A percentile compares a stretch with the other conserved stretches of the same genome.
These are phyloP conservation scores for Pygocentrus nattereri DNA, from an alignment of 2,797 vertebrate genomes.

Conservation along the genomic window DNA sequence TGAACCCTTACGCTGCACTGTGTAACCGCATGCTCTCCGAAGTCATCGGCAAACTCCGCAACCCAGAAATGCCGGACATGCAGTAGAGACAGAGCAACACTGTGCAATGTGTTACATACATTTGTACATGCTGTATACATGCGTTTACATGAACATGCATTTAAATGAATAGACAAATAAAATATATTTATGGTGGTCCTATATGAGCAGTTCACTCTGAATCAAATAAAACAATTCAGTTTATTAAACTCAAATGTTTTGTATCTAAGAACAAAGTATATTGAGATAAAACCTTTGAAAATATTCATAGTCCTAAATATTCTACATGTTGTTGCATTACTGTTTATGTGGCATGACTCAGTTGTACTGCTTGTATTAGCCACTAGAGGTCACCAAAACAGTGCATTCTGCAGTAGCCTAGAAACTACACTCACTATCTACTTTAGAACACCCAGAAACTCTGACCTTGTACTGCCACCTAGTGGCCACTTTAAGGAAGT, in stretches of 20 bases:
- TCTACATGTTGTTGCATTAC: background rate
- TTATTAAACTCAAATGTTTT: background rate
- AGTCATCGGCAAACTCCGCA: slow-evolving; percentile 84
- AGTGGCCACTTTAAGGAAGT: background rate
- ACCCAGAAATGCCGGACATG: slow-evolving; percentile 68
- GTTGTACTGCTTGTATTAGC: background rate
- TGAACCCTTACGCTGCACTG: slow-evolving; percentile 95
- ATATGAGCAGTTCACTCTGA: background rate
- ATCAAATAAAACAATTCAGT: background rate
- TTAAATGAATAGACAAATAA: slow-evolving; percentile 4
- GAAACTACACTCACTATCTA: background rate
- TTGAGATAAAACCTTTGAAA: background rate
- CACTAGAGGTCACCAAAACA: slow-evolving; percentile 4
- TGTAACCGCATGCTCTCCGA: slow-evolving; percentile 95
- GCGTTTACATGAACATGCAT: background rate
- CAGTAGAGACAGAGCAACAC: slow-evolving; percentile 41
- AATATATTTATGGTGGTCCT: background rate
- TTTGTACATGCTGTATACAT: background rate
- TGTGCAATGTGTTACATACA: too few relatives aligned
- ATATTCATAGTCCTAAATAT: too few relatives aligned
- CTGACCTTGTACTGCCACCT: background rate
- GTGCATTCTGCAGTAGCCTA: background rate
- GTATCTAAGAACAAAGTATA: background rate
- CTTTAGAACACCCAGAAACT: background rate
- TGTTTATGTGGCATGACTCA: background rate